Evolutionary conservation across 64 coral and sea anemone species (phyloP).

Genomic region (Trachythela sp.): DNA sequence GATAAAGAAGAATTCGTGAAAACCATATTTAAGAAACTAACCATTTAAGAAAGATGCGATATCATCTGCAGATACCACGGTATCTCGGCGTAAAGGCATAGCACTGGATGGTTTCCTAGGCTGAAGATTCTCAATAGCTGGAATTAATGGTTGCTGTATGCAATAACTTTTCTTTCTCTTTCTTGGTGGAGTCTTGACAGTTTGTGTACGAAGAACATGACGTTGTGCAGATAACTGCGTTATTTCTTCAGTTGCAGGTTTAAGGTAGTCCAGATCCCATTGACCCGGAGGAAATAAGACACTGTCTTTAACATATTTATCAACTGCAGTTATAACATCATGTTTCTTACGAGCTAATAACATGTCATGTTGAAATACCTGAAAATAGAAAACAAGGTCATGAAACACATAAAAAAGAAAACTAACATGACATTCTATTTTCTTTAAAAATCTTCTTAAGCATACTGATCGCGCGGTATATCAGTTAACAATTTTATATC

Average conservation of each 20-base stretch:
- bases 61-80: background rate
- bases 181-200: background rate
- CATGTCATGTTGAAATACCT: conserved; percentile 14
- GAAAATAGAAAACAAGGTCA: background rate
- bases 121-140: background rate
- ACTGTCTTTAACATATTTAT: conserved; percentile 8
- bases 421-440: no score
- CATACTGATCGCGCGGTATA: no score
- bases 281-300: background rate
- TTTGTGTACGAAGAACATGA: background rate
- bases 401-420: background rate
- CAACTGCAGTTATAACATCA: background rate
- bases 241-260: background rate
- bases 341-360: background rate
- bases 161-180: background rate
- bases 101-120: background rate
- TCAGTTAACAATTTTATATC: no score
- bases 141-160: background rate
- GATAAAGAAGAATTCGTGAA: no score
- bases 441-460: no score
- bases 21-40: background rate
- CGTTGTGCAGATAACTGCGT: background rate
- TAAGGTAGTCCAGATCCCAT: background rate
- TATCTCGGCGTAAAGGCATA: background rate
- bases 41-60: background rate